Conservation (phyloP, 2,797 vertebrate genomes). For the Nyctibius grandis region DNA sequence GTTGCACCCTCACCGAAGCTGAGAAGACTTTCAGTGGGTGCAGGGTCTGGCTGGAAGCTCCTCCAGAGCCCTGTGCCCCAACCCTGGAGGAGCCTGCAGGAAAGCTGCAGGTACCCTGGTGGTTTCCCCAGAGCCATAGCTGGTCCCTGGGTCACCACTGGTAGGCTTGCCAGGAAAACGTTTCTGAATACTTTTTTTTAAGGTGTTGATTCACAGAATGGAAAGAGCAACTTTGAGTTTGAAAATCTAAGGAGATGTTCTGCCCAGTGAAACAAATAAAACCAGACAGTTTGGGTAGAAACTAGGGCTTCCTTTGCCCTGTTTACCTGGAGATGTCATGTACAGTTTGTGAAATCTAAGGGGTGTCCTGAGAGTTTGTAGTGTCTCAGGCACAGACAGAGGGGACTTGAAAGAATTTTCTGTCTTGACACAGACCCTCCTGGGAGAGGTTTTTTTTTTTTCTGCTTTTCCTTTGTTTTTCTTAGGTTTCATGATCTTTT, state of each 20-base stretch:
- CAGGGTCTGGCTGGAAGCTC: neutral
- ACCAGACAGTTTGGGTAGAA: neutral
- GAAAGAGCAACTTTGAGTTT: neutral
- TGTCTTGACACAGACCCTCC: slow-evolving; percentile 42
- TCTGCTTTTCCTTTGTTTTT: neutral
- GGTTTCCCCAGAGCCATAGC: accelerated
- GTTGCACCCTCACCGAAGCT: neutral
- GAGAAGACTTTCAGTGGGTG: neutral
- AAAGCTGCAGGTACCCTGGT: neutral
- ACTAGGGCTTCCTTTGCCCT: neutral
- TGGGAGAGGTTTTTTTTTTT: neutral
- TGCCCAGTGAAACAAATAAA: neutral
- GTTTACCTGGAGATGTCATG: neutral
- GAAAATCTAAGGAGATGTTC: neutral
- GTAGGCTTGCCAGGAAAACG: neutral
- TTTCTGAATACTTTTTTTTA: neutral
- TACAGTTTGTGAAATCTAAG: neutral
- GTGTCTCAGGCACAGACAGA: neutral
- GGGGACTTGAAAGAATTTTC: neutral
- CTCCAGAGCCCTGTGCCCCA: neutral
- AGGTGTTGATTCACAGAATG: neutral
- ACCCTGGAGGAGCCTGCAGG: neutral
- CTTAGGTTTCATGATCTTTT: slow-evolving; percentile 7
- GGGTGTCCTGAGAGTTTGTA: neutral
- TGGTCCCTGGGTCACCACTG: accelerated